Base-by-base conservation (phyloP, 2,888 invertebrate species). In the Yponomeuta cagnagella region DNA sequence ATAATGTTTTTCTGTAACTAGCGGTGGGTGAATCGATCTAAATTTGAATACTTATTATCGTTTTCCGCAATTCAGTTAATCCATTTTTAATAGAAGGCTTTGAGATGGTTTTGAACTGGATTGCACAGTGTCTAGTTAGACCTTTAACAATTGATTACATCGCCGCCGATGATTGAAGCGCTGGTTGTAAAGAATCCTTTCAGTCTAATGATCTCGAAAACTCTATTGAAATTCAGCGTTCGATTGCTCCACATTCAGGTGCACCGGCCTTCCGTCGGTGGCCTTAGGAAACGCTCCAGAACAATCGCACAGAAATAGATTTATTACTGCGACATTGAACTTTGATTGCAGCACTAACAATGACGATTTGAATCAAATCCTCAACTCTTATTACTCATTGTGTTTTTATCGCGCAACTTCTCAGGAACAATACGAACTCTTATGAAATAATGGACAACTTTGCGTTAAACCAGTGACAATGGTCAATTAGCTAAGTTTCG, bases 321-420 rank as follows among this genome's bases (percentile, higher is more conserved):
- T 30, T 37, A 10, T 65, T 48, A n/a, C 15, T 10, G 0, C 70
- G 72, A 70, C 71, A 72, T 72, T 72, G 71, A 72, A 72, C 72
- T 69, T 65, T 31, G 10, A 58, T 67, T 71, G 71, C 69, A 48
- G 52, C 71, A 70, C 65, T 23, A 33, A 52, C 69, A 68, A 68
- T 68, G 68, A 68, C 68, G 48, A 43, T 12, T 65, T 33, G 65
- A 69, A 31, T 48, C 37, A 31, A 63, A 70, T 30, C 70, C 23
- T 69, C 67, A n/a, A 31, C 67, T 64, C 31, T 33, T 69, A 70
- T 72, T 70, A 70, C 64, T 72, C 70, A 72, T 70, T 64, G 64
- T 65, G 15, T 48, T 48, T 33, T 31, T 65, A 65, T 65, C 65
- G 65, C 52, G 43, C 66, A 52, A 70, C n/a, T 65, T 33, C 52